These are phyloP conservation scores for Lethocerus indicus DNA, from an alignment of 1,140 invertebrate species.

Conservation along the genomic window DNA sequence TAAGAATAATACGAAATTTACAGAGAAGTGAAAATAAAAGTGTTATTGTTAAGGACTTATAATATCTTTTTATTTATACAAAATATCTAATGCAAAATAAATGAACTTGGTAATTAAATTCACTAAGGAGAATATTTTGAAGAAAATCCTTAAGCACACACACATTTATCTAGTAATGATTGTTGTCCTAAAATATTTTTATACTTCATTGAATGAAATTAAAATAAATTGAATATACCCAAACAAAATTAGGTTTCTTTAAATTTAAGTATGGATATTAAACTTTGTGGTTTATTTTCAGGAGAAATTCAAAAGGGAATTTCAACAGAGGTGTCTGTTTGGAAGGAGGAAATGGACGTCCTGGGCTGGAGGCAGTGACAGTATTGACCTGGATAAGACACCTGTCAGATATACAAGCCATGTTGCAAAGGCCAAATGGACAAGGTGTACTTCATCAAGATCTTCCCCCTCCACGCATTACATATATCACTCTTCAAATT, in stretches of 20 bases:
- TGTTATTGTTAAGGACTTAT: too few relatives aligned
- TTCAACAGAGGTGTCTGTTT: slow-evolving; percentile 40
- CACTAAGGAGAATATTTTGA: not conserved
- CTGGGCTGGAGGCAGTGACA: slow-evolving; percentile 21
- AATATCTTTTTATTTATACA: too few relatives aligned
- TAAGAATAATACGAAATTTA: slow-evolving; percentile 3
- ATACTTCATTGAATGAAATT: not conserved
- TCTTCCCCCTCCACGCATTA: slow-evolving; percentile 9
- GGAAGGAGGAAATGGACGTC: slow-evolving; percentile 27
- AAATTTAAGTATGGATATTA: not conserved
- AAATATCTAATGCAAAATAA: too few relatives aligned
- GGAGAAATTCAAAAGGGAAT: slow-evolving; percentile 56
- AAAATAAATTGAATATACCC: not conserved
- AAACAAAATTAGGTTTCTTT: not conserved
- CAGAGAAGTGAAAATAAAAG: too few relatives aligned
- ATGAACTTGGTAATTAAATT: not conserved
- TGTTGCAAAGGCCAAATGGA: not conserved
- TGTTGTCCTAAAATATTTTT: not conserved
- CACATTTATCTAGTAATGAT: not conserved
- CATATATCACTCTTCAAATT: slow-evolving; percentile 12
- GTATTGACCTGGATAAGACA: slow-evolving; percentile 22
- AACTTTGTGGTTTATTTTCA: slow-evolving; percentile 23
- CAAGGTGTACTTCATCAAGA: slow-evolving; percentile 4
- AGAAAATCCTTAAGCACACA: not conserved
- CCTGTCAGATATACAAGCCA: slow-evolving; percentile 8